Evolutionary conservation across 2,888 invertebrate genomes (phyloP).

Genomic region (Diploptera punctata): DNA sequence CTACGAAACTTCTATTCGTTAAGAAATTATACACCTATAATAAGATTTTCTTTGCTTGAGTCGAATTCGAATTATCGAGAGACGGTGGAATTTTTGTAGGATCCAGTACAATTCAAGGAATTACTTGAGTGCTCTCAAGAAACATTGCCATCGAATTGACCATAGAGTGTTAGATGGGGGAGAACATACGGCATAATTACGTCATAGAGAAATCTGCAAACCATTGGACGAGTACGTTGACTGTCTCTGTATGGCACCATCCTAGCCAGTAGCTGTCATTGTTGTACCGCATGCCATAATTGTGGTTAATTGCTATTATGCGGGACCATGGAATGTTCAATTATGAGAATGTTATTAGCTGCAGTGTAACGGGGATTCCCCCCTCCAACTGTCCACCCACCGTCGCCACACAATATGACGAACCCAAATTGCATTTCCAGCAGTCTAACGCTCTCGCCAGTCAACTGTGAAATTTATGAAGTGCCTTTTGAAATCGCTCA

Average conservation of each 20-base stretch:
- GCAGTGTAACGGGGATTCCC: neutral
- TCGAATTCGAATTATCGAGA: too few species aligned
- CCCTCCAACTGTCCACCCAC: neutral
- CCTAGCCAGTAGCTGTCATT: constrained; percentile 31
- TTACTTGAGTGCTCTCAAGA: too few species aligned
- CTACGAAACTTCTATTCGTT: too few species aligned
- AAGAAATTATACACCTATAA: too few species aligned
- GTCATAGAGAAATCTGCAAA: constrained; percentile 5
- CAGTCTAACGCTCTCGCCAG: neutral
- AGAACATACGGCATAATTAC: constrained; percentile 12
- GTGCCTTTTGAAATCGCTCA: constrained; percentile 27
- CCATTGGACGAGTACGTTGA: constrained; percentile 18
- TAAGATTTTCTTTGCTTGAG: too few species aligned
- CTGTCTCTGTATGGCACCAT: neutral
- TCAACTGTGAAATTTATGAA: constrained; percentile 29
- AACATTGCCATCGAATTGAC: too few species aligned
- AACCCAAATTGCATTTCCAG: constrained; percentile 26
- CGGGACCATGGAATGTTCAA: constrained; percentile 37
- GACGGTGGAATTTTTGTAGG: too few species aligned
- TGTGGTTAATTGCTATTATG: constrained; percentile 38
- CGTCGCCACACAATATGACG: constrained; percentile 28
- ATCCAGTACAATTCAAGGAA: too few species aligned
- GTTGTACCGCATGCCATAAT: constrained; percentile 38
- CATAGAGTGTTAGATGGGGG: too few species aligned
- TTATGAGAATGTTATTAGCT: constrained; percentile 34